phyloP scores from a whole-genome alignment of 2,888 invertebrate species.

The Aphidoletes aphidimyza region DNA sequence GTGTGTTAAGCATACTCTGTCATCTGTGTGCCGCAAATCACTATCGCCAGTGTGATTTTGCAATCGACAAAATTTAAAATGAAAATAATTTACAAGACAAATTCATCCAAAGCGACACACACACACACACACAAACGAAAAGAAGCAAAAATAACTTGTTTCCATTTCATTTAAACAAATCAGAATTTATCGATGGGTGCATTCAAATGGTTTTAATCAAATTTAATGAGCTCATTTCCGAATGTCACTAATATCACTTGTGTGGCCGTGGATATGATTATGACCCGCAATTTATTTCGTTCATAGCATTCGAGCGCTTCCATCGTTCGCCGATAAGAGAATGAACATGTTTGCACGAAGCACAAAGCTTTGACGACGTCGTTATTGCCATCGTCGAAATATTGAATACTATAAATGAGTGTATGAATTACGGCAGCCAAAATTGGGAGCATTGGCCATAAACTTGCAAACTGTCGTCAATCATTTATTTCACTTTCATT shows the following conservation, averaged over 20 bases:
- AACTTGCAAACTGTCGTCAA: not conserved
- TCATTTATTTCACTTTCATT: slow-evolving; percentile 15
- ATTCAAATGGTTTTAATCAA: not conserved
- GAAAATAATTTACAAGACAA: no score
- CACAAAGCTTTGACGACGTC: no score
- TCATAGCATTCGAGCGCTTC: not conserved
- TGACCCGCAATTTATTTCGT: slow-evolving; percentile 13
- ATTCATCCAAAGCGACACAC: no score
- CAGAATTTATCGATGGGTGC: slow-evolving; percentile 7
- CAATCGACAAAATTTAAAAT: not conserved
- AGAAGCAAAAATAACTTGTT: not conserved
- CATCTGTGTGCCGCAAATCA: not conserved
- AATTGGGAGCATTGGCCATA: slow-evolving; percentile 43
- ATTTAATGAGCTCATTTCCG: slow-evolving; percentile 46
- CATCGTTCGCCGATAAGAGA: not conserved
- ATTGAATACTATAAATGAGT: not conserved
- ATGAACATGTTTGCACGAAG: slow-evolving; percentile 4
- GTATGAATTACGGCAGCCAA: not conserved
- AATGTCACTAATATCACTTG: not conserved
- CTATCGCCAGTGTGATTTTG: not conserved
- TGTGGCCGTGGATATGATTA: not conserved
- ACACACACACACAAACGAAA: no score
- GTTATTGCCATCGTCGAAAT: not conserved
- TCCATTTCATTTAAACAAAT: not conserved
- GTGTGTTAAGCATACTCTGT: not conserved